phyloP scores from a whole-genome alignment of 2,888 invertebrate genomes.

The Margaritifera margaritifera region DNA sequence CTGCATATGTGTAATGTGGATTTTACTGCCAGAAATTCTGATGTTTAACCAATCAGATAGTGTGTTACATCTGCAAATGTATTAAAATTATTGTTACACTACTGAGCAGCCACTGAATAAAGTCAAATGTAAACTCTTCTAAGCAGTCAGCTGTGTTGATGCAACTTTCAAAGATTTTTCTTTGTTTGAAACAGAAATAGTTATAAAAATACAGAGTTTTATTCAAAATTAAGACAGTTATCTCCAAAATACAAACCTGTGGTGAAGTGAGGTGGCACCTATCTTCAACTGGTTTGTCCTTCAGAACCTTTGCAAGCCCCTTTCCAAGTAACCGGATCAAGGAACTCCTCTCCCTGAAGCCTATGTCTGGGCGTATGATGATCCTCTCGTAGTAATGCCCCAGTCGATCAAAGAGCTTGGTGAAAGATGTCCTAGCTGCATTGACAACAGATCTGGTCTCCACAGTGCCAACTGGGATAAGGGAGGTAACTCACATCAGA shows the following conservation, averaged over 20 bases:
- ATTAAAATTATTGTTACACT: too few relatives aligned
- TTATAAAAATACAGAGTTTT: too few relatives aligned
- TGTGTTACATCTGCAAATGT: too few relatives aligned
- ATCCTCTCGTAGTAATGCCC: slow-evolving; percentile 53
- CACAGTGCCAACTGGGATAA: slow-evolving; percentile 43
- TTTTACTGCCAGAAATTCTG: too few relatives aligned
- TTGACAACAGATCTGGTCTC: slow-evolving; percentile 57
- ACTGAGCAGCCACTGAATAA: too few relatives aligned
- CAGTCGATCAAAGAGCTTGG: slow-evolving; percentile 59
- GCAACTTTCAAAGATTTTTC: too few relatives aligned
- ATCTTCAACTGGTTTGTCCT: slow-evolving; percentile 36
- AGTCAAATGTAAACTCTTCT: too few relatives aligned
- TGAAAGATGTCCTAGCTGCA: slow-evolving; percentile 62
- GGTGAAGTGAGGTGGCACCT: slow-evolving; percentile 48
- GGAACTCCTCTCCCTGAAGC: slow-evolving; percentile 54
- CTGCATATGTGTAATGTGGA: too few relatives aligned
- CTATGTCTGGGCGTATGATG: slow-evolving; percentile 43
- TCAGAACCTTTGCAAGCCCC: slow-evolving; percentile 51
- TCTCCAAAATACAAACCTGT: slow-evolving; percentile 40
- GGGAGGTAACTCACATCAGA: neutral
- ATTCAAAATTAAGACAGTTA: too few relatives aligned
- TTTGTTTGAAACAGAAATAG: too few relatives aligned
- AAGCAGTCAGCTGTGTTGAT: too few relatives aligned
- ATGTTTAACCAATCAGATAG: too few relatives aligned
- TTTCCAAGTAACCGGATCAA: slow-evolving; percentile 52